Conservation (phyloP, 2,888 invertebrate genomes). For the Drosophila mimetica region DNA sequence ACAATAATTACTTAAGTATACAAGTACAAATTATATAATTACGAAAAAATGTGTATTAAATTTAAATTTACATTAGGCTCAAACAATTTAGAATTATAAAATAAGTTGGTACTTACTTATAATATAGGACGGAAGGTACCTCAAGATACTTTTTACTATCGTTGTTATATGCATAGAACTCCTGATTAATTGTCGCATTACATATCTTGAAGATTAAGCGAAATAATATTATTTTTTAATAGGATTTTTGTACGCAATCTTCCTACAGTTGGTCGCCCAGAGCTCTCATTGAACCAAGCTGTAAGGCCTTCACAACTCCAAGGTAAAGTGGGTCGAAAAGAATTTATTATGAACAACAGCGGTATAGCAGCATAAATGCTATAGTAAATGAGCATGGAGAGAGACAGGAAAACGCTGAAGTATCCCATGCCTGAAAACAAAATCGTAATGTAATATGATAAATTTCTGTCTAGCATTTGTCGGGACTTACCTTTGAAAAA, state of each 20-base stretch:
- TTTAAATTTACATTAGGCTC: no score
- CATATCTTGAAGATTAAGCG: conserved; percentile 38
- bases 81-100: no score
- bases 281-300: conserved; percentile 42
- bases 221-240: not conserved
- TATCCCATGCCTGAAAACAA: conserved; percentile 91
- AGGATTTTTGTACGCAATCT: no score
- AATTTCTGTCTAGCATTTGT: accelerated
- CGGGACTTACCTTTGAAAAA: conserved; percentile 91
- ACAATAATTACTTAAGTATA: no score
- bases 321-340: conserved; percentile 88
- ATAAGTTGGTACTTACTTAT: conserved; percentile 43
- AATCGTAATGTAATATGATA: not conserved
- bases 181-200: conserved; percentile 9
- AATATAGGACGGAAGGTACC: conserved; percentile 72
- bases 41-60: no score
- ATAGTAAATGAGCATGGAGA: conserved; percentile 92
- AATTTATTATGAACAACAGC: conserved; percentile 90
- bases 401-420: conserved; percentile 90
- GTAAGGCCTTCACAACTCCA: conserved; percentile 90
- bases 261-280: conserved; percentile 44
- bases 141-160: conserved; percentile 21
- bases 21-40: no score
- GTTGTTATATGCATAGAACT: not conserved
- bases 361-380: conserved; percentile 93